phyloP scores from a whole-genome alignment of 2,888 invertebrate species.

The Polyploca ridens region DNA sequence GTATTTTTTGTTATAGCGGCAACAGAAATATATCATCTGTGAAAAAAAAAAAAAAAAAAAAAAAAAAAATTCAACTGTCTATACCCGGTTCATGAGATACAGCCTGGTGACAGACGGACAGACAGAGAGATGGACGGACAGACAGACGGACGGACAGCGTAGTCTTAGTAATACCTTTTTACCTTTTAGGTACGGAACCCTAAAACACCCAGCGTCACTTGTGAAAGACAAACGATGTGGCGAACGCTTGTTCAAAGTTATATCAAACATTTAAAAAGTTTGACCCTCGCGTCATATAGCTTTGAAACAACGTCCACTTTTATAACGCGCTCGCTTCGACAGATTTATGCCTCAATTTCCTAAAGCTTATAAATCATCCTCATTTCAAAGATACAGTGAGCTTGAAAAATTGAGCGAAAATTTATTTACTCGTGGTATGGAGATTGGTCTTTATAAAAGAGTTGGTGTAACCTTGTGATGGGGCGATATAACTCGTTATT shows the following conservation, averaged over 20 bases:
- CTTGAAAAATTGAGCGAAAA: constrained; percentile 19
- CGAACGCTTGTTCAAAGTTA: constrained; percentile 3
- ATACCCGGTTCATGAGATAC: no score
- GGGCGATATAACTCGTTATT: neutral
- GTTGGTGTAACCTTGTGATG: neutral
- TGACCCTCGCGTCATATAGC: constrained; percentile 16
- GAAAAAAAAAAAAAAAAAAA: no score
- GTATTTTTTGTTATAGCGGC: no score
- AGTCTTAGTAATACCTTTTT: no score
- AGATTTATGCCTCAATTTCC: constrained; percentile 51
- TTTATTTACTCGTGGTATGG: constrained; percentile 12
- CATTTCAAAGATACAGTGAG: constrained; percentile 33
- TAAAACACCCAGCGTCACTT: neutral
- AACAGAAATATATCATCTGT: no score
- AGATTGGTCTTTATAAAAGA: neutral
- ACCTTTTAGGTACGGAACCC: no score
- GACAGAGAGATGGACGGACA: no score
- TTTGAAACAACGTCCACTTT: constrained; percentile 36
- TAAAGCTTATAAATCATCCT: constrained; percentile 43
- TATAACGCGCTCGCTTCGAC: constrained; percentile 30
- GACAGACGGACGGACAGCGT: no score
- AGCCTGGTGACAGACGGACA: no score
- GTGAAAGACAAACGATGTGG: neutral
- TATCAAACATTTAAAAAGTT: constrained; percentile 9
- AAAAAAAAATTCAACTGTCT: no score